phyloP scores from a whole-genome alignment of 1,140 invertebrate genomes.

The Drosophila baimaii region DNA sequence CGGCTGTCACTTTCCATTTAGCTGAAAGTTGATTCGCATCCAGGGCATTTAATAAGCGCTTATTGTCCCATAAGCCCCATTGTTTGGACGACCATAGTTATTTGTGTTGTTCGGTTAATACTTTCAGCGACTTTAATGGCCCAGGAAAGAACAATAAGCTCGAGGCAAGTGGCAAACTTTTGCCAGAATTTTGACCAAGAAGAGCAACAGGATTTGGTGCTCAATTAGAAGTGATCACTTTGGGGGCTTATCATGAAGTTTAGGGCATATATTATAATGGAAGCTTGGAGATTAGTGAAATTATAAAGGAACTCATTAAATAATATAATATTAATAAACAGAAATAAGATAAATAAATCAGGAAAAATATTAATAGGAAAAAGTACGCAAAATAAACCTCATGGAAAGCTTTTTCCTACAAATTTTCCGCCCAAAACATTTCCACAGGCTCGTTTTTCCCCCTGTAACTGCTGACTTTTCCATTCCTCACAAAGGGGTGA shows the following conservation, averaged over 20 bases:
- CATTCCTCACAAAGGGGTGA: not conserved
- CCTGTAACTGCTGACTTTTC: not conserved
- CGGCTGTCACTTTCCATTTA: constrained; percentile 73
- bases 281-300: not conserved
- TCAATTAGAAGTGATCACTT: constrained; percentile 21
- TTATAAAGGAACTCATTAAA: no score
- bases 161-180: constrained; percentile 22
- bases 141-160: constrained; percentile 41
- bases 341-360: not conserved
- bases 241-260: not conserved
- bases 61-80: constrained; percentile 76
- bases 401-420: not conserved
- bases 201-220: constrained; percentile 11
- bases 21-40: constrained; percentile 79
- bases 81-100: constrained; percentile 59
- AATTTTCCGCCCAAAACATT: no score
- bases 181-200: constrained; percentile 5
- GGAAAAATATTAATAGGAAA: no score
- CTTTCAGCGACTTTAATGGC: constrained; percentile 59
- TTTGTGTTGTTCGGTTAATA: constrained; percentile 46
- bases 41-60: constrained; percentile 80
- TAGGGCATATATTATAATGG: not conserved
- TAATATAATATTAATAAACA: not conserved
- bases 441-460: no score
- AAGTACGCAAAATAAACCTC: no score